Conservation (phyloP, 2,113 vertebrate species). For the Ctenodactylus gundi region DNA sequence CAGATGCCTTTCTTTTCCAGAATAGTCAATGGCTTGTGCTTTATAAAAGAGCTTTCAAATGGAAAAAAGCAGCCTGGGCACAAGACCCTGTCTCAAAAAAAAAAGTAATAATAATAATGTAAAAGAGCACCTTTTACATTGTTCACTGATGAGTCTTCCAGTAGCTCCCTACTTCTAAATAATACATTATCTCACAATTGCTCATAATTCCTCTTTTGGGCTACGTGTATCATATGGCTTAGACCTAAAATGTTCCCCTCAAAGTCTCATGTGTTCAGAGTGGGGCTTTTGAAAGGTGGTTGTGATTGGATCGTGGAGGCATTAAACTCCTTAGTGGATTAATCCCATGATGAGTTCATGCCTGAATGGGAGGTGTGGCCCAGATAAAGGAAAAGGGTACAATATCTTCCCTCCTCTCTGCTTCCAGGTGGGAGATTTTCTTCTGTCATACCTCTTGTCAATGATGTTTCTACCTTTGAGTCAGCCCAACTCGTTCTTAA, state of each 20-base stretch:
- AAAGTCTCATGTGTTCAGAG: neutral
- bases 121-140: constrained; percentile 29
- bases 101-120: too few species aligned
- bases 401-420: too few species aligned
- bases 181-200: constrained; percentile 44
- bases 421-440: too few species aligned
- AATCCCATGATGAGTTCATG: too few species aligned
- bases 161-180: constrained; percentile 53
- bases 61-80: too few species aligned
- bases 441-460: too few species aligned
- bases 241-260: neutral
- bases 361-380: too few species aligned
- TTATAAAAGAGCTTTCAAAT: constrained; percentile 34
- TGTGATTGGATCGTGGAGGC: too few species aligned
- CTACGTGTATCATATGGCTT: neutral
- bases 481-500: too few species aligned
- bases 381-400: neutral
- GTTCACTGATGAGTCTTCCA: constrained; percentile 19
- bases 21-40: neutral
- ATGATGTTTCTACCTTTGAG: neutral
- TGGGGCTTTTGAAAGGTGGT: neutral
- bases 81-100: too few species aligned
- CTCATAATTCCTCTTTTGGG: constrained; percentile 26
- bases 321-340: too few species aligned
- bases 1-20: constrained; percentile 29